Evolutionary conservation across 1,140 invertebrate species (phyloP), one percentile per base, ranked within the genome.

Genomic region (Rhizoglyphus robini): DNA sequence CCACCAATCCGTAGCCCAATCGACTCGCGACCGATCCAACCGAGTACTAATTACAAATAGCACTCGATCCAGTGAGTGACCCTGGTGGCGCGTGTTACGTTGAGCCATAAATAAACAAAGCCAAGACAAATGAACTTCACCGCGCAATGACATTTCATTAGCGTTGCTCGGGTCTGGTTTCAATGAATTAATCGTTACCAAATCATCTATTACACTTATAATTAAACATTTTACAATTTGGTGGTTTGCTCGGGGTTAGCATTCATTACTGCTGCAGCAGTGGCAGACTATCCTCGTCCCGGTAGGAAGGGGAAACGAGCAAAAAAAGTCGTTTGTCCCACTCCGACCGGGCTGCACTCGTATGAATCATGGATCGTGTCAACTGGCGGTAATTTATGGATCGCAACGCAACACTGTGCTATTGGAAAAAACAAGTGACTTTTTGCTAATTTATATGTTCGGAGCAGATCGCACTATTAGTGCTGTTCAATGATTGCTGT

Each of bases 141-240:
- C 8, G 23, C 15, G 23, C 8, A 54, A 54, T 54, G 51, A 54
- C 51, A 11, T 54, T 54, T 54, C 51, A 54, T 54, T 54, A 54
- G 51, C 23, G 20, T 25, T 32, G 31, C 20, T 54, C 36, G 36
- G 18, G n/a, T n/a, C n/a, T n/a, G n/a, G n/a, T n/a, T n/a, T n/a
- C n/a, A n/a, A n/a, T n/a, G n/a, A n/a, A n/a, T n/a, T n/a, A n/a
- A n/a, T n/a, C n/a, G n/a, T n/a, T n/a, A n/a, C n/a, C n/a, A n/a
- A n/a, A 8, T 20, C 31, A 54, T 54, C 51, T 54, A 54, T 32
- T 20, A 20, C 5, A 15, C 15, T 8, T 54, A 54, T 54, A 54
- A 54, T 54, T 54, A 54, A 54, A 54, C n/a, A 54, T 54, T 54
- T 54, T 54, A 54, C 51, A 54, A 27, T 54, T 54, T 54, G 31